Evolutionary conservation across 37 sponge, comb jelly and placozoan species (phyloP).

Genomic region (Amphimedon queenslandica): DNA sequence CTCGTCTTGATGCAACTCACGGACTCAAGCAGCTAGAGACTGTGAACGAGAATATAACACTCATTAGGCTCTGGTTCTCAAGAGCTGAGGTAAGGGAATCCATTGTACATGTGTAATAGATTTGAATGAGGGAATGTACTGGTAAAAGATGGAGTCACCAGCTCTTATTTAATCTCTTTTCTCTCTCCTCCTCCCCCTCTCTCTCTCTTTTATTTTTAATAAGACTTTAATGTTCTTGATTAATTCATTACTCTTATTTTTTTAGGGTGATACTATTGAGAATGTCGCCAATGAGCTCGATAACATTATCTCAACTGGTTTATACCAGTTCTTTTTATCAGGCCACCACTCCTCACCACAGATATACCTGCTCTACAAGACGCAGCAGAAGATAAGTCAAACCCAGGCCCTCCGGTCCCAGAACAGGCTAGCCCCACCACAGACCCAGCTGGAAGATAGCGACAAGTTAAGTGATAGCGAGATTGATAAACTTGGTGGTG

Average conservation of each 20-base stretch:
- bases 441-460: neutral
- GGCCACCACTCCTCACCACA: neutral
- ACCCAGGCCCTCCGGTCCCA: neutral
- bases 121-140: neutral
- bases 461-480: neutral
- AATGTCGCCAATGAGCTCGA: conserved; percentile 58
- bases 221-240: neutral
- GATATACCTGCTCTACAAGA: neutral
- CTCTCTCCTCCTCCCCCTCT: neutral
- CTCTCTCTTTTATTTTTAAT: neutral
- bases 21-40: conserved; percentile 58
- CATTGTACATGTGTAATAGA: neutral
- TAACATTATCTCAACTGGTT: conserved; percentile 58
- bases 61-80: conserved; percentile 47
- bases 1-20: conserved; percentile 4
- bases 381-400: conserved; percentile 2
- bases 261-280: conserved; percentile 55
- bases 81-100: conserved; percentile 23
- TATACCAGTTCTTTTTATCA: conserved; percentile 44
- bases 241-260: neutral
- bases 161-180: no score
- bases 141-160: no score
- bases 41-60: conserved; percentile 52
- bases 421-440: neutral
- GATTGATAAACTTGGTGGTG: neutral